Conservation (phyloP, 2,888 invertebrate species). For the Drosophila conformis region DNA sequence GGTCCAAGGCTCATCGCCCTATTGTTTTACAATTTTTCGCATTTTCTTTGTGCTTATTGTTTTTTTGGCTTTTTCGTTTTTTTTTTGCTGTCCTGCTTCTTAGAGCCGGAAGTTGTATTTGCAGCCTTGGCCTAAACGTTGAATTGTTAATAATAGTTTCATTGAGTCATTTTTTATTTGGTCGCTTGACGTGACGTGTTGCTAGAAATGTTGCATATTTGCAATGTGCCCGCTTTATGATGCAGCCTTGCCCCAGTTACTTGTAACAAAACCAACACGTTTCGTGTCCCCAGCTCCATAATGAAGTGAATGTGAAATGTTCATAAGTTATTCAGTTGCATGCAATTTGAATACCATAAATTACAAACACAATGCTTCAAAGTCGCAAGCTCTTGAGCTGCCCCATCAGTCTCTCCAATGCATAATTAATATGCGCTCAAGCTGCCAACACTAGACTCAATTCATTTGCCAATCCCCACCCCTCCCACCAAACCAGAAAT, state of each 20-base stretch:
- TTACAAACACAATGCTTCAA: conserved; percentile 58
- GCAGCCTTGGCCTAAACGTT: conserved; percentile 75
- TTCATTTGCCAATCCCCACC: conserved; percentile 25
- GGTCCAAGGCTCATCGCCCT: conserved; percentile 50
- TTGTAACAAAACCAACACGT: conserved; percentile 8
- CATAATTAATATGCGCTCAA: conserved; percentile 64
- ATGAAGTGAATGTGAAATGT: conserved; percentile 53
- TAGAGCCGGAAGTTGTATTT: conserved; percentile 55
- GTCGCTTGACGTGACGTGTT: conserved; percentile 19
- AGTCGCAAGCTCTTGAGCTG: conserved; percentile 27
- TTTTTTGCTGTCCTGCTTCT: conserved; percentile 4
- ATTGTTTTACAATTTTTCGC: conserved; percentile 66
- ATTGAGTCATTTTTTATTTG: conserved; percentile 7
- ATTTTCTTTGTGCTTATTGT: conserved; percentile 11
- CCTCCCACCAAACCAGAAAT: conserved; percentile 5
- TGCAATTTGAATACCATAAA: conserved; percentile 69
- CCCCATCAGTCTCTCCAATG: conserved; percentile 11
- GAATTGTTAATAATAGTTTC: conserved; percentile 60
- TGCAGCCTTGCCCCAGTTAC: conserved; percentile 57
- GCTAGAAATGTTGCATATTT: conserved; percentile 45
- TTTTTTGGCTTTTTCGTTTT: conserved; percentile 3
- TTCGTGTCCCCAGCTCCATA: conserved; percentile 20
- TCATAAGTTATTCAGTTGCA: conserved; percentile 55
- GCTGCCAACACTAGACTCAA: conserved; percentile 41
- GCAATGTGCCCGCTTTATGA: conserved; percentile 11